Conservation (phyloP, 2,888 invertebrate genomes). For the Choristoneura rosaceana region DNA sequence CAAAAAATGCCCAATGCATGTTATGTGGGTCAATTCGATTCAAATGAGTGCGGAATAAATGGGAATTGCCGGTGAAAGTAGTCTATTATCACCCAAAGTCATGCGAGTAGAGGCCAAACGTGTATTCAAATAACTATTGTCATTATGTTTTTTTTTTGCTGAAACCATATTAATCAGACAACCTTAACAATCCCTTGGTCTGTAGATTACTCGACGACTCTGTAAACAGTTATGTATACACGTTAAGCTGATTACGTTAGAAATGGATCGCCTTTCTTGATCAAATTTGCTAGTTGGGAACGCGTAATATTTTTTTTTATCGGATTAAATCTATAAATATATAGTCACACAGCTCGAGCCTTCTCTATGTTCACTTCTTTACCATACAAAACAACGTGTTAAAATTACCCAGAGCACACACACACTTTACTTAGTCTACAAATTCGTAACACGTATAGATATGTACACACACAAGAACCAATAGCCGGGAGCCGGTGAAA, state of each 20-base stretch:
- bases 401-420: no score
- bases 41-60: background rate
- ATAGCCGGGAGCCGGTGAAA: no score
- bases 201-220: no score
- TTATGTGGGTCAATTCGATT: conserved; percentile 8
- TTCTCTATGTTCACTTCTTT: background rate
- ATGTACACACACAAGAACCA: no score
- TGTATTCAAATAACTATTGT: background rate
- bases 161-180: background rate
- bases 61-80: conserved; percentile 1
- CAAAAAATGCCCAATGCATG: conserved; percentile 12
- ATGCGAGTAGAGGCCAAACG: background rate
- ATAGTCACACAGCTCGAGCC: background rate
- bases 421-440: background rate
- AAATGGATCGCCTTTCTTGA: background rate
- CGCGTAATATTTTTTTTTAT: no score
- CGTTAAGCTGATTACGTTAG: background rate
- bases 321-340: no score
- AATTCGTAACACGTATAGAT: background rate
- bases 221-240: no score
- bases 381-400: no score
- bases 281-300: background rate
- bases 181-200: background rate
- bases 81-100: background rate
- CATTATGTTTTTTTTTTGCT: background rate